Evolutionary conservation across 2,888 invertebrate genomes (phyloP).

Genomic region (Lasius fuliginosus): DNA sequence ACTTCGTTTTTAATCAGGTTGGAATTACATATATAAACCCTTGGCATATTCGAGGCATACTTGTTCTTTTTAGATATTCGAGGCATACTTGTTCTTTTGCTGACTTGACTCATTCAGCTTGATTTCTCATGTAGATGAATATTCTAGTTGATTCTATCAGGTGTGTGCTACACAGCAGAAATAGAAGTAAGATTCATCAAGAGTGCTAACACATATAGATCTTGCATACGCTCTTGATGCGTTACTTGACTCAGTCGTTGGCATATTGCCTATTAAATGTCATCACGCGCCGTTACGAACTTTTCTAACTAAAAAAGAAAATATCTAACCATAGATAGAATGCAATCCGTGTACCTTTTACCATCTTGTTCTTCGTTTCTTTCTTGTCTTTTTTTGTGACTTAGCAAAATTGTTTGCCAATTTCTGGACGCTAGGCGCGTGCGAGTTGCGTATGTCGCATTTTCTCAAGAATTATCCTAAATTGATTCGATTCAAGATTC

Average conservation of each 20-base stretch:
- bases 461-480: slow-evolving; percentile 17
- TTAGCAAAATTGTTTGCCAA: slow-evolving; percentile 7
- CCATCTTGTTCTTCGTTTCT: not conserved
- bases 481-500: slow-evolving; percentile 5
- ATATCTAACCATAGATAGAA: slow-evolving; percentile 41
- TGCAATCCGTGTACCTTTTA: slow-evolving; percentile 47
- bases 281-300: slow-evolving; percentile 64
- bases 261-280: slow-evolving; percentile 68
- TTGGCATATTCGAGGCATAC: not conserved
- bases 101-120: slow-evolving; percentile 17
- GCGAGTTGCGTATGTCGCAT: not conserved
- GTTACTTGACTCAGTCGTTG: slow-evolving; percentile 66
- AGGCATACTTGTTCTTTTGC: not conserved
- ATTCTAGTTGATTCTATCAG: slow-evolving; percentile 31
- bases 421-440: not conserved
- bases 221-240: slow-evolving; percentile 65
- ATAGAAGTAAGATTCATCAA: slow-evolving; percentile 62
- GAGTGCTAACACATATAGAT: slow-evolving; percentile 50
- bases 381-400: slow-evolving; percentile 16
- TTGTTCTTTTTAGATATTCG: not conserved
- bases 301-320: slow-evolving; percentile 36
- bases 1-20: not conserved
- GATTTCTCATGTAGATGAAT: not conserved
- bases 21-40: not conserved
- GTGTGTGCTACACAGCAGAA: slow-evolving; percentile 56